phyloP scores from a whole-genome alignment of 2,797 vertebrate species.

The Lagodon rhomboides region DNA sequence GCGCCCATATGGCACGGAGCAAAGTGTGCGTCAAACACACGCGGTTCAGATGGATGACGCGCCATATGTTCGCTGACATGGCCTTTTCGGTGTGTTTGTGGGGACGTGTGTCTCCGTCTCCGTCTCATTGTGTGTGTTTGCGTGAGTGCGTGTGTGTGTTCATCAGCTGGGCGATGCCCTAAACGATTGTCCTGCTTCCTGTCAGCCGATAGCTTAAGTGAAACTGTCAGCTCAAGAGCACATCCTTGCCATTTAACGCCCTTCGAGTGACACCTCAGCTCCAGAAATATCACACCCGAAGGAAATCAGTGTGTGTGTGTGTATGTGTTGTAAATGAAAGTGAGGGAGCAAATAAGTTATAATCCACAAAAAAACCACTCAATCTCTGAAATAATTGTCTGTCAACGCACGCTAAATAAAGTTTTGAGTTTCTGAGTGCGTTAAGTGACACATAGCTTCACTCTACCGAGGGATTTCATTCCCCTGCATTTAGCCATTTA shows the following conservation, averaged over 20 bases:
- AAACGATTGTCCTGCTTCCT: constrained; percentile 15
- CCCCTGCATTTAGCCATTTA: constrained; percentile 22
- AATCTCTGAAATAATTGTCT: no score
- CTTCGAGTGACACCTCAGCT: constrained; percentile 6
- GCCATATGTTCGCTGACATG: constrained; percentile 24
- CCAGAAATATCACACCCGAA: constrained; percentile 16
- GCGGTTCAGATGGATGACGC: constrained; percentile 12
- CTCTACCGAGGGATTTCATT: background rate
- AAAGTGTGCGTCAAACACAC: constrained; percentile 1
- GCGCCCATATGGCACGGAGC: constrained; percentile 28
- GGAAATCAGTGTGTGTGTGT: background rate
- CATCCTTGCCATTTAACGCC: constrained; percentile 30
- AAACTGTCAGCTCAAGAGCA: constrained; percentile 41
- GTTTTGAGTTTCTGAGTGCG: constrained; percentile 12
- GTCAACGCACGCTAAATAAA: background rate
- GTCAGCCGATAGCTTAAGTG: constrained; percentile 28
- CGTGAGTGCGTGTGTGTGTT: constrained; percentile 1
- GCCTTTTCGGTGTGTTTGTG: constrained; percentile 2
- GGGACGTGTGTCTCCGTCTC: background rate
- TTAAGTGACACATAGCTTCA: background rate
- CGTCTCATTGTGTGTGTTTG: background rate
- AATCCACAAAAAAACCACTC: background rate
- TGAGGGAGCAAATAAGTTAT: background rate
- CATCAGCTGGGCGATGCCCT: background rate
- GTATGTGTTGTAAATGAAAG: background rate